Conservation (phyloP, 2,113 vertebrate genomes). For the Sorex araneus region DNA sequence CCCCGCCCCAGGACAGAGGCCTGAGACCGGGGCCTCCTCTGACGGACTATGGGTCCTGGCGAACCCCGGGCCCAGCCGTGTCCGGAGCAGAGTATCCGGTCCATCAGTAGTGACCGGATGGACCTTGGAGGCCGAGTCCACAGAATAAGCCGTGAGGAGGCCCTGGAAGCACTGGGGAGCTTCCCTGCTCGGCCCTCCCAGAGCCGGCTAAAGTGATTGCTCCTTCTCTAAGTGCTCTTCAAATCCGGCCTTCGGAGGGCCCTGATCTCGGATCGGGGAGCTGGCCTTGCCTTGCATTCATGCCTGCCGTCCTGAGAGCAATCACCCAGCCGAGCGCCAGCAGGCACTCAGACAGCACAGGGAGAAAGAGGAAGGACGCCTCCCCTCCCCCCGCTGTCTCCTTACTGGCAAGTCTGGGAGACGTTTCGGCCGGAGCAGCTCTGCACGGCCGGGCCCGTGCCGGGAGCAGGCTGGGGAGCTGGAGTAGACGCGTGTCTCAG, state of each 20-base stretch:
- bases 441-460: neutral
- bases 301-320: neutral
- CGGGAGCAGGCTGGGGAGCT: neutral
- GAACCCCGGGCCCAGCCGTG: neutral
- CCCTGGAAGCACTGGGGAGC: neutral
- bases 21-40: neutral
- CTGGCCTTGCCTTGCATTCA: neutral
- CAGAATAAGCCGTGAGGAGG: neutral
- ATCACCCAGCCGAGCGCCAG: neutral
- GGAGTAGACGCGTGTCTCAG: neutral
- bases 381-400: neutral
- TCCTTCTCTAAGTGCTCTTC: neutral
- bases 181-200: accelerated
- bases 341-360: constrained; percentile 1
- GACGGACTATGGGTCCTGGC: neutral
- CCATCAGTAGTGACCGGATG: neutral
- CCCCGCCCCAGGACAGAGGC: neutral
- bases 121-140: neutral
- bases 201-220: neutral
- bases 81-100: neutral
- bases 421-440: neutral
- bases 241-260: neutral
- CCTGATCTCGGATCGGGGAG: neutral
- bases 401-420: neutral
- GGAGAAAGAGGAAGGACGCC: neutral